These are phyloP conservation scores for Trachelus troglodyta DNA, from an alignment of 2,888 invertebrate genomes.

Conservation along the genomic window DNA sequence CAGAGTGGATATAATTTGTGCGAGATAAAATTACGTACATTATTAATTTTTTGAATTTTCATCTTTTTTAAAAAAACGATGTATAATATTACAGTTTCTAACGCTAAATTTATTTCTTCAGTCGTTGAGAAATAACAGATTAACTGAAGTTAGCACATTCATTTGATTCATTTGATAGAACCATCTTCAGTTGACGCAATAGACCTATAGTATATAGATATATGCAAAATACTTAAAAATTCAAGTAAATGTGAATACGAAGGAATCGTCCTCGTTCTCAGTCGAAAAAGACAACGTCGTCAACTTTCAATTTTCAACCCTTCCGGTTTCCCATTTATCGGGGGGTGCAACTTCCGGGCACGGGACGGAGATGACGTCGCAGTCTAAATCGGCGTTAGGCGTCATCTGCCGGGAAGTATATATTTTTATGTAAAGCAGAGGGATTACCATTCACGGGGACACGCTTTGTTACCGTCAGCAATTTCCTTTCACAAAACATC, in stretches of 20 bases:
- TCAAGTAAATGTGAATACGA: background rate
- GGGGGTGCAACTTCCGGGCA: background rate
- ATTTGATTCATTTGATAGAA: background rate
- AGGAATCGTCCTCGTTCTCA: background rate
- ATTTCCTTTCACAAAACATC: slow-evolving; percentile 1
- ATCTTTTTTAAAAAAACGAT: too few relatives aligned
- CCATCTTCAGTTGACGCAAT: background rate
- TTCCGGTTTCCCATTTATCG: background rate
- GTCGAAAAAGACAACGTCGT: background rate
- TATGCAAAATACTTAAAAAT: background rate
- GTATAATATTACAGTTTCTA: too few relatives aligned
- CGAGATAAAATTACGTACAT: too few relatives aligned
- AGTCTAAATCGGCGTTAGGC: background rate
- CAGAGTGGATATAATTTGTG: too few relatives aligned
- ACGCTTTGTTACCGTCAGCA: slow-evolving; percentile 3
- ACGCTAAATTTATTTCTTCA: too few relatives aligned
- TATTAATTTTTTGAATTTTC: too few relatives aligned
- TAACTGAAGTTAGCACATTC: too few relatives aligned
- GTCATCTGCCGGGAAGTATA: background rate
- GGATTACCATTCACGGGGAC: slow-evolving; percentile 1
- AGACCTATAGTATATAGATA: background rate
- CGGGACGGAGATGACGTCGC: background rate
- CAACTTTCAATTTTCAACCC: background rate
- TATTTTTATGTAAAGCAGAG: slow-evolving; percentile 1
- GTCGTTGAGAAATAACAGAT: too few relatives aligned